phyloP scores from a whole-genome alignment of 2,888 invertebrate species.

The Lochmaea capreae region DNA sequence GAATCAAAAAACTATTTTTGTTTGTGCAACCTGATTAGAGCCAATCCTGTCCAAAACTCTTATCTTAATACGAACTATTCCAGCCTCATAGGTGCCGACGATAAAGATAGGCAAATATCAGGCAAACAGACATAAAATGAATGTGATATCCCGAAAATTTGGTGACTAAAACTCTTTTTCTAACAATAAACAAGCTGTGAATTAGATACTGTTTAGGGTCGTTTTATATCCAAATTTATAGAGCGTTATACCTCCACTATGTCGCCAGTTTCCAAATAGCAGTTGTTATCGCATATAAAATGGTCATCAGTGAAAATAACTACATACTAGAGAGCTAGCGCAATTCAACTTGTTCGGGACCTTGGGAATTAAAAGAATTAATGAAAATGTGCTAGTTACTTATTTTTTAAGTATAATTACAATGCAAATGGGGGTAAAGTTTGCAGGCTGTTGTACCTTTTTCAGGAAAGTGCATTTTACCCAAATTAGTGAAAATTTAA shows the following conservation, averaged over 20 bases:
- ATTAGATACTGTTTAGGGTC: slow-evolving; percentile 24
- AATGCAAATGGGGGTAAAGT: too few species aligned
- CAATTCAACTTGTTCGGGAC: neutral
- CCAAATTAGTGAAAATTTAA: too few species aligned
- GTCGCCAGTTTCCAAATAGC: neutral
- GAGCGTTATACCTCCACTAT: neutral
- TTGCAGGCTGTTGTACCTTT: too few species aligned
- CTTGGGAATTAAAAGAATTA: too few species aligned
- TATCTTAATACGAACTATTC: slow-evolving; percentile 30
- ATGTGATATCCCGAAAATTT: slow-evolving; percentile 19
- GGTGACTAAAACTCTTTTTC: slow-evolving; percentile 24
- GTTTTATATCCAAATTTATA: slow-evolving; percentile 20
- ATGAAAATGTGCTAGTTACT: too few species aligned
- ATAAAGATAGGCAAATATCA: slow-evolving; percentile 22
- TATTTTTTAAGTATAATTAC: too few species aligned
- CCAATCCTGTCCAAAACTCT: slow-evolving; percentile 12
- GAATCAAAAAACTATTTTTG: neutral
- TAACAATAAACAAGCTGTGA: slow-evolving; percentile 15
- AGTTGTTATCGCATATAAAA: neutral
- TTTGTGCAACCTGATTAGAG: neutral
- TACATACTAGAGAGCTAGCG: neutral
- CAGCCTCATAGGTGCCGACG: slow-evolving; percentile 27
- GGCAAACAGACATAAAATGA: slow-evolving; percentile 29
- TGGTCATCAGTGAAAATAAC: neutral
- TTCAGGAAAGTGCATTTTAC: too few species aligned